Base-by-base conservation (phyloP, 1,140 invertebrate genomes). In the Andricus grossulariae region DNA sequence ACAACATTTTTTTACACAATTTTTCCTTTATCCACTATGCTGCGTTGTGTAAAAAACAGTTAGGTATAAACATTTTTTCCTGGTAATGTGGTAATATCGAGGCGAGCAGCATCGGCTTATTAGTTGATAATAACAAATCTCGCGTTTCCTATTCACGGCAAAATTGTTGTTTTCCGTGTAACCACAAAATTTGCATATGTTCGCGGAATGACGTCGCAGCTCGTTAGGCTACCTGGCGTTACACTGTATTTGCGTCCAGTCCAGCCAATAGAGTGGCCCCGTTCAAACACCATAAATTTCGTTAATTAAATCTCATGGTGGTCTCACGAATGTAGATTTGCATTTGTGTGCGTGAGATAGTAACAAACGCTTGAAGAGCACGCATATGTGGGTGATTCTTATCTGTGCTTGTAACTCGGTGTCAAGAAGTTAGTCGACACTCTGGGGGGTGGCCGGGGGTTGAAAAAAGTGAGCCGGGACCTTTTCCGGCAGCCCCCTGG, bases 201-300 rank as follows among this genome's bases (percentile, higher is more conserved):
- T 50, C 57, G 16, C 15, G 39, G 15, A 50, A 50, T 45, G 49
- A 50, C 54, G 45, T 66, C 57, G 18, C 50, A 12, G 19, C 76
- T 39, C 73, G 73, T 66, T 73, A 66, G 55, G 71, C 32, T 66
- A 7, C 57, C 32, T 66, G 21, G 32, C 32, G 25, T 66, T 66
- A 16, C 39, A 39, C 57, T 66, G 12, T 39, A 66, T 66, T 11
- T 32, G 21, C 21, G 25, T 13, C 25, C 13, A 21, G 21, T 7
- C 21, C 6, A 45, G 39, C 39, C 49, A 72, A 76, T 76, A 57
- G 18, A 49, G 21, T 66, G 49, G 57, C 16, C 6, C 66, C 19
- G 72, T 71, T 57, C 72, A 66, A 77, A 32, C 70, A 66, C 73
- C 49, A 78, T 78, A 70, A 71, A 78, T 74, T 52, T 50, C 51